Conservation (phyloP, 1,140 invertebrate species). For the Procambarus virginalis region DNA sequence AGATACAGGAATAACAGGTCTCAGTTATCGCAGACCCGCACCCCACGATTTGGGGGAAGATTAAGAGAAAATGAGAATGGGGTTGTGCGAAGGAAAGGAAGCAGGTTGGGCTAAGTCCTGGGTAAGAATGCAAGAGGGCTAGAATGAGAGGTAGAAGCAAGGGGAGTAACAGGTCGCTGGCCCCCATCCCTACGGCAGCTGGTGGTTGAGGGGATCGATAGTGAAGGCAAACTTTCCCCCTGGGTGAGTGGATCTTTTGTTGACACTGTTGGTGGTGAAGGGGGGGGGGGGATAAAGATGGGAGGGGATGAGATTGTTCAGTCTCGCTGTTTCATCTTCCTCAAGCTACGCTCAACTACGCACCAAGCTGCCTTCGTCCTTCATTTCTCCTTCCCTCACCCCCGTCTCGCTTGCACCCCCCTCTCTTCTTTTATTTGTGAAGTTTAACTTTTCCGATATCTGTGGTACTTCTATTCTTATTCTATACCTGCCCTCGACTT, state of each 20-base stretch:
- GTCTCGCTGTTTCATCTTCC: background rate
- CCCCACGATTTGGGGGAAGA: no score
- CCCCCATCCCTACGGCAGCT: background rate
- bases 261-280: background rate
- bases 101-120: no score
- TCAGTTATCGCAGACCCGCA: no score
- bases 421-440: background rate
- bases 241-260: conserved; percentile 5
- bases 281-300: background rate
- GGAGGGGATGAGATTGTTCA: background rate
- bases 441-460: no score
- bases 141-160: background rate
- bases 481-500: no score
- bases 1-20: no score
- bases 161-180: background rate
- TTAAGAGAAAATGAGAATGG: no score
- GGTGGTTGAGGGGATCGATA: conserved; percentile 8
- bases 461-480: no score
- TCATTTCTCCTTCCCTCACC: background rate
- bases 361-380: background rate
- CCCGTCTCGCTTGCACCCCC: no score
- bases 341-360: background rate
- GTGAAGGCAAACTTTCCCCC: conserved; percentile 5
- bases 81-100: no score
- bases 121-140: no score